Evolutionary conservation across 2,797 vertebrate genomes (phyloP), one percentile per base, ranked within the genome.

Genomic region (Pachyuromys duprasi): DNA sequence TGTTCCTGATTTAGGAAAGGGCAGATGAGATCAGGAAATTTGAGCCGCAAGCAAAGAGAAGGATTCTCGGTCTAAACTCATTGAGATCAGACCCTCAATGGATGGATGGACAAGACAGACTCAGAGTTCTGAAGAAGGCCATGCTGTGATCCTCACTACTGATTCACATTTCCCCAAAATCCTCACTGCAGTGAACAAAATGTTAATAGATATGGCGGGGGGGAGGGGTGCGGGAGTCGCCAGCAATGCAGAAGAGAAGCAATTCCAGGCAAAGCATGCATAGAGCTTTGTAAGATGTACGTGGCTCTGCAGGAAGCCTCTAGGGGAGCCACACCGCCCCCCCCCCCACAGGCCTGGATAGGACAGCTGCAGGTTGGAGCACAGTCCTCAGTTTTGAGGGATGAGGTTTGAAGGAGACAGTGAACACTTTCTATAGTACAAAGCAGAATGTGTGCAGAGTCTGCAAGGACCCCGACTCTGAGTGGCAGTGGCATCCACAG

Each of bases 1-100:
- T 14, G 13, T 81, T 95, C n/a, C 67, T 33, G 53, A 33, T 1
- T 31, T 33, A 45, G 31, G 18, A 95, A 93, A 83, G 14, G 8
- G 12, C 79, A 9, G 45, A 67, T 62, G 42, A 91, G 57, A 91
- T 13, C 53, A 53, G 81, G 42, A 5, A 60, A 89, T 18, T 62
- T 89, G 72, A 86, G 18, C 82, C 55, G 81, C 67, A 93, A 95
- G 70, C 20, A 90, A 90, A 95, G 49, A 49, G 49, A 79, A 79
- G 2, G 13, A 74, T 69, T 70, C 24, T 55, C 42, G 28, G 36
- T 33, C 45, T 17, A 62, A 74, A 72, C 63, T 89, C 80, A 72
- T 3, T 3, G 17, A 94, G 42, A 60, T 93, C 8, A 20, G 20
- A 91, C 20, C n/a, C 24, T 89, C 14, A 4, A 49, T 65, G 65